A percentile compares a stretch with the other conserved stretches of the same genome.
Conservation (phyloP, 2,797 vertebrate species). For the Todus mexicanus region DNA sequence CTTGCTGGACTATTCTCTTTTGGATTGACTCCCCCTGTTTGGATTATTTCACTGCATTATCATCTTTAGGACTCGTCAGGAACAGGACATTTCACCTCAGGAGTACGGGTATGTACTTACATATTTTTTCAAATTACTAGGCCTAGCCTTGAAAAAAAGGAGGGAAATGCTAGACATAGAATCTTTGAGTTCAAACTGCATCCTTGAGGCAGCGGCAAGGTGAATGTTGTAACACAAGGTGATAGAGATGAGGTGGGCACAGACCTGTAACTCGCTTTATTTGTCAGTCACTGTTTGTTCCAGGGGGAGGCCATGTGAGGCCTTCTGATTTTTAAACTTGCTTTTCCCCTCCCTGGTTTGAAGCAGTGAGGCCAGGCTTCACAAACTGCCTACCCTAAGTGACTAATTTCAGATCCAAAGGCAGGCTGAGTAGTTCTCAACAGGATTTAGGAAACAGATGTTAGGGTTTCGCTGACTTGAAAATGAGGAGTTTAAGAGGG, state of each 20-base stretch:
- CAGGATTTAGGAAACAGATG: background rate
- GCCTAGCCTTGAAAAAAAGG: slow-evolving; percentile 47
- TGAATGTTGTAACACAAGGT: background rate
- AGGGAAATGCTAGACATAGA: slow-evolving; percentile 9
- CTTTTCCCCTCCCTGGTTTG: background rate
- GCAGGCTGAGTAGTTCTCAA: background rate
- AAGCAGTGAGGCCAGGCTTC: background rate
- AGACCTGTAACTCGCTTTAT: background rate
- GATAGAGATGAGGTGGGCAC: background rate
- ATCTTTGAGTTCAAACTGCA: background rate
- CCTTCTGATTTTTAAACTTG: background rate
- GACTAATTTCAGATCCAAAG: background rate
- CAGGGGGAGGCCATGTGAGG: background rate
- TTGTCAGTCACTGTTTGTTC: background rate
- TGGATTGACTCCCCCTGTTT: slow-evolving; percentile 85
- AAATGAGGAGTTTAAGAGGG: background rate
- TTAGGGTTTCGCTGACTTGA: background rate
- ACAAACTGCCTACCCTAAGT: background rate
- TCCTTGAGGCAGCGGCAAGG: background rate
- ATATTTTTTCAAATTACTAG: slow-evolving; percentile 76
- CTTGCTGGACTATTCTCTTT: slow-evolving; percentile 84
- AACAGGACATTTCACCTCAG: slow-evolving; percentile 85
- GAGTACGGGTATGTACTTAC: slow-evolving; percentile 83
- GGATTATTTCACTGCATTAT: slow-evolving; percentile 86
- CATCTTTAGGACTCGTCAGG: slow-evolving; percentile 84